Percentiles rank a stretch among this genome's conserved stretches.
These are phyloP conservation scores for Leucosticte australis DNA, from an alignment of 2,113 vertebrate species.

Conservation along the genomic window DNA sequence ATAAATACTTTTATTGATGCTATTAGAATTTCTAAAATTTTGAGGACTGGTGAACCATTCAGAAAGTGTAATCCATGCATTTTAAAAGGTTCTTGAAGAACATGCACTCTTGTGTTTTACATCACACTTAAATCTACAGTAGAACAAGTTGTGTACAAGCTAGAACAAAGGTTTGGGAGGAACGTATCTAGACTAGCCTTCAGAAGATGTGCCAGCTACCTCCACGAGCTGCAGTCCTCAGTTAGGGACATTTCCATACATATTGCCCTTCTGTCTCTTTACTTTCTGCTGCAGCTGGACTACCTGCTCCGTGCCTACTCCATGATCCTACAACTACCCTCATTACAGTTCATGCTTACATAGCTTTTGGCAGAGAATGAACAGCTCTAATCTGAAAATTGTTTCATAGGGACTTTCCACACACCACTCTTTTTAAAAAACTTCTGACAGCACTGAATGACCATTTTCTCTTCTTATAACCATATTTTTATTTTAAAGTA, in stretches of 20 bases:
- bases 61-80: background rate
- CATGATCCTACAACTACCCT: background rate
- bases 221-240: background rate
- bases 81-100: background rate
- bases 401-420: conserved; percentile 49
- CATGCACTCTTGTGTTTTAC: background rate
- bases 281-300: background rate
- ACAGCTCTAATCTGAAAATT: conserved; percentile 1
- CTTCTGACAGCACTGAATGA: background rate
- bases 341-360: background rate
- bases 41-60: background rate
- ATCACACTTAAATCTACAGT: background rate
- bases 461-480: background rate
- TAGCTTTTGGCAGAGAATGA: conserved; percentile 12
- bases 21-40: background rate
- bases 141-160: background rate
- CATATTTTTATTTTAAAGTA: background rate
- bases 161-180: background rate
- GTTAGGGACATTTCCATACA: background rate
- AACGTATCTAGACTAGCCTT: background rate
- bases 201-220: background rate
- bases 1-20: background rate
- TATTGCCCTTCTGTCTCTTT: background rate
- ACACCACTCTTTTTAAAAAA: background rate
- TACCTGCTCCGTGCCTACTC: background rate